Percentiles rank a stretch among this genome's conserved stretches.
These are phyloP conservation scores for Cheilosia urbana DNA, from an alignment of 2,888 invertebrate species.

Conservation along the genomic window DNA sequence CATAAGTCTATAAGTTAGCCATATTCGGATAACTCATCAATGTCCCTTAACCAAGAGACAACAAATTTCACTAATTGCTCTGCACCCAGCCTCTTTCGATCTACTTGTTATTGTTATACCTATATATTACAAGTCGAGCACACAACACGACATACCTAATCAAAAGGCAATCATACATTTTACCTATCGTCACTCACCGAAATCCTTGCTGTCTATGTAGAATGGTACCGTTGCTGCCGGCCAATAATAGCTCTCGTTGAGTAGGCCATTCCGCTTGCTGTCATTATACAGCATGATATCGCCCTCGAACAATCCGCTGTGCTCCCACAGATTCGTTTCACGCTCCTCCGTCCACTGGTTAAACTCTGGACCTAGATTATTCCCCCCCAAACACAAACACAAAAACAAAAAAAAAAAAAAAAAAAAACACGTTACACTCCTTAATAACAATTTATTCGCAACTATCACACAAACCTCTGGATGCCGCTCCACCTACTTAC, in stretches of 20 bases:
- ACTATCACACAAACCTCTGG: constrained; percentile 69
- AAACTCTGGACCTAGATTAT: constrained; percentile 80
- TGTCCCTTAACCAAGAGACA: too few relatives aligned
- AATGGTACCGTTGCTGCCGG: constrained; percentile 85
- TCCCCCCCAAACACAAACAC: neutral
- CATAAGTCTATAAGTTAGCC: too few relatives aligned
- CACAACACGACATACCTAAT: neutral
- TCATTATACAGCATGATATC: constrained; percentile 85
- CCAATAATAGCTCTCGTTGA: constrained; percentile 84
- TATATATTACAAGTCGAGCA: too few relatives aligned
- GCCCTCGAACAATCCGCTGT: constrained; percentile 86
- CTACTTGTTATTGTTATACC: too few relatives aligned
- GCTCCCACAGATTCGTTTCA: constrained; percentile 85
- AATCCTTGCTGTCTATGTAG: constrained; percentile 85
- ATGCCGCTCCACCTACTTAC: constrained; percentile 78
- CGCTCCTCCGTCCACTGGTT: constrained; percentile 84
- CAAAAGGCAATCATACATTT: neutral
- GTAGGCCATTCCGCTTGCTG: constrained; percentile 83
- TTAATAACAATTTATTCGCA: constrained; percentile 56
- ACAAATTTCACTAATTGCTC: too few relatives aligned
- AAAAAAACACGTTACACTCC: constrained; percentile 59
- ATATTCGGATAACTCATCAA: too few relatives aligned
- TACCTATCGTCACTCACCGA: constrained; percentile 83
- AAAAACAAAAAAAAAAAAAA: too few relatives aligned
- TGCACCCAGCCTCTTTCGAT: too few relatives aligned